Percentiles rank a stretch among this genome's conserved stretches.
phyloP scores from a whole-genome alignment of 2,113 vertebrate genomes.

The Caretta caretta region DNA sequence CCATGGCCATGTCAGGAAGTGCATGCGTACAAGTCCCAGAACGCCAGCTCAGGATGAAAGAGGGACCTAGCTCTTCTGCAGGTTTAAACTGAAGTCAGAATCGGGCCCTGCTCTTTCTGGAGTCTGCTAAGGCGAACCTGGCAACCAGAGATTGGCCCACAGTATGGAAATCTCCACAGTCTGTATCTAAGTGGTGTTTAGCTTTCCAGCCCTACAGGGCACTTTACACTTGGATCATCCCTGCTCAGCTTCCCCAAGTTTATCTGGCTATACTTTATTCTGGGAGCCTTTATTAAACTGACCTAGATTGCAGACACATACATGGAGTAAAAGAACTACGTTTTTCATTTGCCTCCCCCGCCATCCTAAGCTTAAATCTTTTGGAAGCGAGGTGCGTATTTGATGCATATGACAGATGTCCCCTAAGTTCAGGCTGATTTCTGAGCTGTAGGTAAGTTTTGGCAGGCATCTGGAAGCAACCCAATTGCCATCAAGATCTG shows the following conservation, averaged over 20 bases:
- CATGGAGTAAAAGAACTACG: rapidly evolving
- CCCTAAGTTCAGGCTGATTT: background rate
- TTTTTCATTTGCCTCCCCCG: background rate
- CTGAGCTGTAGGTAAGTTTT: background rate
- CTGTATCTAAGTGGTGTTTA: background rate
- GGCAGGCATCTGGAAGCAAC: background rate
- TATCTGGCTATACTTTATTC: background rate
- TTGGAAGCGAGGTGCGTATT: background rate
- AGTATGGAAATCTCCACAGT: background rate
- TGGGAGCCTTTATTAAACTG: background rate
- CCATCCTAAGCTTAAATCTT: background rate
- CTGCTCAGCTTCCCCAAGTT: background rate
- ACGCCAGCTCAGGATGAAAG: background rate
- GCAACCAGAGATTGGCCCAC: background rate
- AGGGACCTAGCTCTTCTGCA: rapidly evolving
- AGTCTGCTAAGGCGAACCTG: conserved; percentile 4
- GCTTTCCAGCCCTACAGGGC: background rate
- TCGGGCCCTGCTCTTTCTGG: background rate
- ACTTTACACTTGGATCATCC: background rate
- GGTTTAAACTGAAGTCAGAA: background rate
- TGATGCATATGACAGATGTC: background rate
- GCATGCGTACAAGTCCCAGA: background rate
- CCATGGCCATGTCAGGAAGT: rapidly evolving
- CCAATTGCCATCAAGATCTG: background rate
- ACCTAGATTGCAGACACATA: background rate